Conservation (phyloP, 2,113 vertebrate genomes). For the Macroglossus sobrinus region DNA sequence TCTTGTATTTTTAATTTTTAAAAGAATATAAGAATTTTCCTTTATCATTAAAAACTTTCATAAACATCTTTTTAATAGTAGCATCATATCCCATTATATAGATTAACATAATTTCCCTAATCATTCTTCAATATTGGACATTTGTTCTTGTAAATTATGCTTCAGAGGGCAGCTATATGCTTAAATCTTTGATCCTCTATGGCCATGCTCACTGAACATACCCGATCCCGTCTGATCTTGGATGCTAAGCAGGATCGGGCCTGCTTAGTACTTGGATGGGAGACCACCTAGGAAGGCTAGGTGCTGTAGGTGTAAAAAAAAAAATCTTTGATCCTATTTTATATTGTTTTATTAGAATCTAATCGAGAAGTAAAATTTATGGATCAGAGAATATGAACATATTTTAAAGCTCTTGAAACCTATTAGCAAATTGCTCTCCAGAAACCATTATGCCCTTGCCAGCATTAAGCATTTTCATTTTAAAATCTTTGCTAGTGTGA, state of each 20-base stretch:
- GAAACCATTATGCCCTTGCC: not conserved
- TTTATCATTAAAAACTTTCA: not conserved
- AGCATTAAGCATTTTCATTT: not conserved
- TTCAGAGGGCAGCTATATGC: not conserved
- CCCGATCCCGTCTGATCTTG: no score
- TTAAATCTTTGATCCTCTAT: not conserved
- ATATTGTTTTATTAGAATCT: slow-evolving; percentile 13
- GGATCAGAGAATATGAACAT: not conserved
- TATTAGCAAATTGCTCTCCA: not conserved
- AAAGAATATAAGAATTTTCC: not conserved
- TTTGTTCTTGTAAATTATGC: not conserved
- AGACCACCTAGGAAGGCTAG: no score
- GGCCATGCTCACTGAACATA: no score
- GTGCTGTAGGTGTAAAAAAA: no score
- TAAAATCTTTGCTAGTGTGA: not conserved
- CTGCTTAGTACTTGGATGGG: no score
- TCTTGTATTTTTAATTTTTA: slow-evolving; percentile 18
- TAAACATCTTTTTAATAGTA: not conserved
- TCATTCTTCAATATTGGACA: not conserved
- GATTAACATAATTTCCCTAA: not conserved
- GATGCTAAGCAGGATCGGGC: no score
- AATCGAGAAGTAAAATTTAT: slow-evolving; percentile 33
- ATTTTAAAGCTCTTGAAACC: slow-evolving; percentile 24
- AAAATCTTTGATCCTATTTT: slow-evolving; percentile 17
- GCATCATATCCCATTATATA: not conserved